These are phyloP conservation scores for Leptinotarsa lineolata DNA, from an alignment of 1,140 invertebrate genomes.

Conservation along the genomic window DNA sequence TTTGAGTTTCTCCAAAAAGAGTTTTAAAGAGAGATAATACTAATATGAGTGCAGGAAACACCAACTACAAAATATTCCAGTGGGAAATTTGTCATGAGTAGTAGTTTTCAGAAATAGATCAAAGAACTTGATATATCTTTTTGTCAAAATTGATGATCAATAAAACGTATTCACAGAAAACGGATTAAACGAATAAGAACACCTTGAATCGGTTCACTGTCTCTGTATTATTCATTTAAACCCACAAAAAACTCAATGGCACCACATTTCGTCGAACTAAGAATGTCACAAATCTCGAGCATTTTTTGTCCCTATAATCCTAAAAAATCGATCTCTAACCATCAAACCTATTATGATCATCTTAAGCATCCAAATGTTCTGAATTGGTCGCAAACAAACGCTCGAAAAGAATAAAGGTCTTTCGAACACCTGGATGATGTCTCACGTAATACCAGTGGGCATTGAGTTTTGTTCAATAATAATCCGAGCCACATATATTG, in stretches of 20 bases:
- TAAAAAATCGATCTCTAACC: neutral
- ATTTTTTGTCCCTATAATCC: neutral
- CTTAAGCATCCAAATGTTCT: neutral
- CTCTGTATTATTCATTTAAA: no score
- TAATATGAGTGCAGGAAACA: no score
- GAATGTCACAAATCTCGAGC: neutral
- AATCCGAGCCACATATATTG: neutral
- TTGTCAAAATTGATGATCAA: no score
- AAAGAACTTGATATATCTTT: no score
- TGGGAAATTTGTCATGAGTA: no score
- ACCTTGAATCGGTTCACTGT: no score
- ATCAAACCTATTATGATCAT: constrained; percentile 4
- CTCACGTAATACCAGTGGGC: constrained; percentile 1
- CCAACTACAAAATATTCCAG: no score
- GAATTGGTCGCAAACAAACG: neutral
- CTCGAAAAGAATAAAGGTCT: neutral
- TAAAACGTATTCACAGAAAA: no score
- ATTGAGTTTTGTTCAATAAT: neutral
- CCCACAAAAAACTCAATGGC: neutral
- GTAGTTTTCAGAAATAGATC: no score
- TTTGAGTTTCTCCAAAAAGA: no score
- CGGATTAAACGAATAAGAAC: no score
- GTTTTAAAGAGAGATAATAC: no score
- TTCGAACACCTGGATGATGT: constrained; percentile 7
- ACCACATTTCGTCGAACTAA: neutral